Base-by-base conservation (phyloP, 2,888 invertebrate genomes). In the Anorthoa munda region DNA sequence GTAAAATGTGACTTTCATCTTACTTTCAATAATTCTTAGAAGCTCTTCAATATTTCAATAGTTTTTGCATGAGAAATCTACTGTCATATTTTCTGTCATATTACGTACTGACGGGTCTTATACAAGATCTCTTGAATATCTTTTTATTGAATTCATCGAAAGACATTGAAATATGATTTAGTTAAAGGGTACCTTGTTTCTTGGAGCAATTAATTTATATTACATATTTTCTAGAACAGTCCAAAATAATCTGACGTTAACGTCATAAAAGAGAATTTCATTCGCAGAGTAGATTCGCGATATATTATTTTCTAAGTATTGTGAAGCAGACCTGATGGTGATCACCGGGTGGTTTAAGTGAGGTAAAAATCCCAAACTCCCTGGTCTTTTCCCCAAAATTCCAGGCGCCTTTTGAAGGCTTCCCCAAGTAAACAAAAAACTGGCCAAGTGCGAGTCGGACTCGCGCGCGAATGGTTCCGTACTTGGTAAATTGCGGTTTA, bases 71-170 rank as follows among this genome's bases (percentile, higher is more conserved):
- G 39, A 64, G 1, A 39, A 53, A n/a, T 53, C 21, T 4, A 17
- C 23, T 39, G 64, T 71, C 23, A 59, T 13, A 45, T 77, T n/a
- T 17, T 9, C 26, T 59, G 73, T 51, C 48, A 70, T 26, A 50
- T 64, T 48, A 55, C 48, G 39, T 61, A 12, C 12, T 60, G 17
- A 60, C 13, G 48, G 15, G 13, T 45, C 26, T 11, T 18, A 2
- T 12, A 56, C 3, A 39, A 45, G 26, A 55, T 48, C 13, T 46
- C 9, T 31, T 12, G 46, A 61, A 39, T 13, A 50, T 21, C 0
- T 15, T 15, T 74, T 53, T 31, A 55, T 67, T 7, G 31, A 66
- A 45, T 26, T 17, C 21, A 31, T 31, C n/a, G 18, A 64, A 58
- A 23, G 39, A 23, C 9, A 23, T 39, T 50, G 17, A 21, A 73